Evolutionary conservation across 1,140 invertebrate genomes (phyloP).

Genomic region (Sarcophaga peregrina): DNA sequence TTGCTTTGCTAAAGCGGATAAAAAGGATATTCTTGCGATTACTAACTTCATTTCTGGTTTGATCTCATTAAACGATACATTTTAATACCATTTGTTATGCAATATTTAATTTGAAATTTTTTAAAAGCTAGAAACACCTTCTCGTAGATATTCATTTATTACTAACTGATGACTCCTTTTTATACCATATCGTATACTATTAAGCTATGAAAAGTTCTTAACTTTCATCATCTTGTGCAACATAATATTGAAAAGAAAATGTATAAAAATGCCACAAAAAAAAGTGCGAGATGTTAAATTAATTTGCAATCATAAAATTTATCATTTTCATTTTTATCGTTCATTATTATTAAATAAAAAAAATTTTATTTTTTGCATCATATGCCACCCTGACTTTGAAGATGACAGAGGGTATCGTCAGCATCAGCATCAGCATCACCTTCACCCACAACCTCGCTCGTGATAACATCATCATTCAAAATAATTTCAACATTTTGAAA

Average conservation of each 20-base stretch:
- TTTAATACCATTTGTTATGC: no score
- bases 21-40: no score
- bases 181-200: no score
- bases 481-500: background rate
- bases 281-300: background rate
- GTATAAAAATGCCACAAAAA: background rate
- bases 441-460: no score
- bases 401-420: background rate
- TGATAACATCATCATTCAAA: background rate
- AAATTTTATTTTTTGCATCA: background rate
- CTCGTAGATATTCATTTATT: no score
- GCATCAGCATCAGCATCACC: background rate
- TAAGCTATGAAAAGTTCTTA: background rate
- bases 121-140: no score
- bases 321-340: background rate
- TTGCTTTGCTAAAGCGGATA: no score
- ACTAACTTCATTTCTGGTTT: no score
- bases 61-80: no score
- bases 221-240: background rate
- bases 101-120: no score
- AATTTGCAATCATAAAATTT: conserved; percentile 4
- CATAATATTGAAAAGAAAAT: background rate
- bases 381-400: background rate
- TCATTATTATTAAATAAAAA: conserved; percentile 12
- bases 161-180: no score